Conservation (phyloP, 2,888 invertebrate species). For the Empis livida region DNA sequence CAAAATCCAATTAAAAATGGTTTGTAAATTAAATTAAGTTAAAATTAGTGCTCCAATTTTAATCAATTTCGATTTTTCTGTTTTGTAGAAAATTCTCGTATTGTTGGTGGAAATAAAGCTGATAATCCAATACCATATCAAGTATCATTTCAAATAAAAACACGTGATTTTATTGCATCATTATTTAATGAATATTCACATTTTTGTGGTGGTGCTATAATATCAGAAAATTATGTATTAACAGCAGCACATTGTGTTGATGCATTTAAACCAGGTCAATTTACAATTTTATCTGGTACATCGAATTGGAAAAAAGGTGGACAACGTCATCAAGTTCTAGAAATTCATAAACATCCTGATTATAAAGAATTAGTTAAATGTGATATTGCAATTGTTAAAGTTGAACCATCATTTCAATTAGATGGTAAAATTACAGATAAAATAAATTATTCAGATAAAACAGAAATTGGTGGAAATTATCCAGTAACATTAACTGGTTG, state of each 20-base stretch:
- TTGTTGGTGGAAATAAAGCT: conserved; percentile 15
- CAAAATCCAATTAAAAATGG: no score
- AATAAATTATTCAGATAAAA: conserved; percentile 29
- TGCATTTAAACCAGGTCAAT: conserved; percentile 21
- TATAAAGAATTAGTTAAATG: conserved; percentile 27
- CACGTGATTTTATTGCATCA: conserved; percentile 10
- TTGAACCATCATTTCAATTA: conserved; percentile 24
- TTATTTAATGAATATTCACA: conserved; percentile 23
- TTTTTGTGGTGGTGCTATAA: conserved; percentile 32
- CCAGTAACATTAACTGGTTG: conserved; percentile 27
- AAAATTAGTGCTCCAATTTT: no score
- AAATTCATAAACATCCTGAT: conserved; percentile 27
- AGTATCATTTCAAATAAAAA: conserved; percentile 21
- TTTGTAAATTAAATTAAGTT: no score
- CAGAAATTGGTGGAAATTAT: conserved; percentile 22
- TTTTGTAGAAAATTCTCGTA: conserved; percentile 1
- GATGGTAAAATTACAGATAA: conserved; percentile 29
- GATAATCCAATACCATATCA: conserved; percentile 28
- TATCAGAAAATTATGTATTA: conserved; percentile 26
- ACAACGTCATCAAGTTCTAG: conserved; percentile 22
- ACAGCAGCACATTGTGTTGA: conserved; percentile 32
- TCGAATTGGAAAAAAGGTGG: conserved; percentile 15
- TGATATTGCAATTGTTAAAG: conserved; percentile 30
- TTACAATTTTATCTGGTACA: conserved; percentile 16
- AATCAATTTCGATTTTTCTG: background rate